Base-by-base conservation (phyloP, 2,113 vertebrate species). In the Eptatretus burgeri region DNA sequence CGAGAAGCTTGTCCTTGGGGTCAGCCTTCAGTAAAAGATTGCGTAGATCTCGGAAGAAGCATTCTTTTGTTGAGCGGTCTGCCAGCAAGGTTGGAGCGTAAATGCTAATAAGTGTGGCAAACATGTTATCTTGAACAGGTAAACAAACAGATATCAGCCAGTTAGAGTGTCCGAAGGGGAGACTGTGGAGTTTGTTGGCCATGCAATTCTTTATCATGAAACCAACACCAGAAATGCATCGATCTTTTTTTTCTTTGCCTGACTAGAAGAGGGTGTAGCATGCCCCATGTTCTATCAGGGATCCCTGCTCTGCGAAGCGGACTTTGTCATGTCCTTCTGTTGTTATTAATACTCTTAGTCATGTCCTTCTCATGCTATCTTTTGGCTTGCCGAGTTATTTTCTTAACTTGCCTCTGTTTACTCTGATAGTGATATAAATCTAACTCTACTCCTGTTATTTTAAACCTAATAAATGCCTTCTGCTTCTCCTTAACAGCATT, bases 1-100 rank as follows among this genome's bases (percentile, higher is more conserved):
- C 52, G 17, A 56, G 52, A 56, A 56, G 52, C 52, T 56, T 56
- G 52, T 56, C 52, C 17, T 56, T 56, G 52, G 14, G 52, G 52
- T 56, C 52, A 56, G 17, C 52, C 52, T 8, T 17, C 52, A 14
- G 1, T 14, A 56, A 17, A 56, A 56, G 52, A 56, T 14, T 56
- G 14, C 52, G 5, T 14, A 56, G 52, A 17, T 56, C 52, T 16
- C 17, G 52, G 17, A 16, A 7, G 17, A 56, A 56, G 14, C 17
- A 56, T 56, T 56, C 52, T 17, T 56, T 56, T 5, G 17, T 17
- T 5, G 14, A 14, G 14, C 17, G 52, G 17, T 56, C 52, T 16
- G 52, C 52, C 52, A 16, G 52, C 17, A 56, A 56, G 52, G 52
- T 56, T 56, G 52, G 52, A 16, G 52, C 52, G 17, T 56, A 56